Evolutionary conservation across 2,888 invertebrate species (phyloP).

Genomic region (Erebia epiphron): DNA sequence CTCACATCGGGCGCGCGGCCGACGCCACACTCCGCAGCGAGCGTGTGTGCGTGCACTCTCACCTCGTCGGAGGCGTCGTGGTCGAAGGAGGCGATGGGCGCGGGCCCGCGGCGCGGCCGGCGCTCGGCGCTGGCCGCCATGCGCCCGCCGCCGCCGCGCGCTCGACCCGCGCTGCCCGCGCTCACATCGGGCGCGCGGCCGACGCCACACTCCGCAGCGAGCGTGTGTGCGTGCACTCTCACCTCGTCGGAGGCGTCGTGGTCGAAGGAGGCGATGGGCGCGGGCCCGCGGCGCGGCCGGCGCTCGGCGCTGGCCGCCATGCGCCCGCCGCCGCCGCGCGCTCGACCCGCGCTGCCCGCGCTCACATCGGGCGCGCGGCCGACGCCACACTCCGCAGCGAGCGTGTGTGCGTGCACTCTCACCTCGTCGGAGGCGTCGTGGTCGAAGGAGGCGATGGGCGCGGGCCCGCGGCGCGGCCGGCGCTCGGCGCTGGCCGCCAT

Average conservation of each 20-base stretch:
- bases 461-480: constrained; percentile 87
- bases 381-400: no score
- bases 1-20: constrained; percentile 27
- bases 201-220: no score
- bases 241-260: constrained; percentile 82
- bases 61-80: constrained; percentile 92
- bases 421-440: constrained; percentile 92
- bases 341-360: not conserved
- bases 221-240: constrained; percentile 50
- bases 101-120: constrained; percentile 87
- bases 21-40: constrained; percentile 35
- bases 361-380: no score
- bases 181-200: constrained; percentile 15
- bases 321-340: constrained; percentile 46
- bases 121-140: constrained; percentile 59
- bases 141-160: constrained; percentile 47
- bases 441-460: constrained; percentile 97
- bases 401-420: not conserved
- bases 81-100: constrained; percentile 97
- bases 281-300: constrained; percentile 52
- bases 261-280: constrained; percentile 49
- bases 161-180: constrained; percentile 32
- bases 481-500: not conserved
- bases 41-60: not conserved
- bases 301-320: constrained; percentile 33